Evolutionary conservation across 1,140 invertebrate species (phyloP), one percentile per base, ranked within the genome.

Genomic region (Brachionus rotundiformis): DNA sequence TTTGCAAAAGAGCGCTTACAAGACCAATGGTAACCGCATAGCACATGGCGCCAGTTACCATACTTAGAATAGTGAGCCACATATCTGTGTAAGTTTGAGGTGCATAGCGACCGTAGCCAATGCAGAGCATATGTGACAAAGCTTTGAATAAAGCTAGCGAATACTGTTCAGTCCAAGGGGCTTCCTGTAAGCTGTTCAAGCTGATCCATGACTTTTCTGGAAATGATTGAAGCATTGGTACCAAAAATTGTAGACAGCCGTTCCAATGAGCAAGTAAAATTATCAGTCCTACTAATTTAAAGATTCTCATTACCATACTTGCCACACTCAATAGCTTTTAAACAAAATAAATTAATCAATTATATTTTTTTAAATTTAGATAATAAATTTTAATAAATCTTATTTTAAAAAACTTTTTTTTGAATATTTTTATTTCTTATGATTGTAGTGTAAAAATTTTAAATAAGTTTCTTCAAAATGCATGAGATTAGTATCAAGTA

Each of bases 231-330:
- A 98, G 91, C 94, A 98, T 98, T 83, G 96, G 96, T 85, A 98
- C 95, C 85, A 98, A 92, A 89, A 98, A 98, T 89, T 98, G 96
- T 81, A 98, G 91, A 90, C 96, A 98, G 84, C 90, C 96, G 87
- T 95, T 97, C 96, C 96, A 98, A 89, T 98, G 96, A 81, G 95
- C 95, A 86, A 98, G 96, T 33, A 98, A 91, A 83, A 98, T 91
- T 95, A 98, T 98, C 93, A 98, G 95, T 89, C 95, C 97, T 88
- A 98, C 97, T 85, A 98, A 90, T 91, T 98, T 98, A 92, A 98
- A 98, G 89, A 98, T 98, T 89, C 96, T 92, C 95, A 98, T 98
- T 90, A 98, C 98, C 85, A 98, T 96, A 87, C 94, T 96, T 84
- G 96, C 96, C 92, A 98, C 95, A 89, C 97, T 97, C 89, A 98